Conservation (phyloP, 2,113 vertebrate species). For the Cyrtonyx montezumae region DNA sequence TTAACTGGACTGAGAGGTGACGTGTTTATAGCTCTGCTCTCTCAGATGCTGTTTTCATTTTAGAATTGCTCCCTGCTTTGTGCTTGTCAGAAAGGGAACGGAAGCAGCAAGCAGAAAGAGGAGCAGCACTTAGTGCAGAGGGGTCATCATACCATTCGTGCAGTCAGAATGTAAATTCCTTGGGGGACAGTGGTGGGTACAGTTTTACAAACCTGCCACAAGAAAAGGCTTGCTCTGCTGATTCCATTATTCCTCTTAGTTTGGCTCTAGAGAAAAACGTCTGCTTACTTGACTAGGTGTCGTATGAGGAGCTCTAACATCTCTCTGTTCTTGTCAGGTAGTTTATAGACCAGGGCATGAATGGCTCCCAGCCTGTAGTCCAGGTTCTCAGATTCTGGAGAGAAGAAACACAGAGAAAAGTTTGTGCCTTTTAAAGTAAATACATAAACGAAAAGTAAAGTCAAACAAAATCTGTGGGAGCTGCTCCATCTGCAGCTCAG, state of each 20-base stretch:
- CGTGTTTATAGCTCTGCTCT: not conserved
- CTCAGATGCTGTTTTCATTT: not conserved
- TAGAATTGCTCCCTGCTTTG: not conserved
- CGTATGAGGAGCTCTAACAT: constrained; percentile 93
- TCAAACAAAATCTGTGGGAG: not conserved
- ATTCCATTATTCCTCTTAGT: not conserved
- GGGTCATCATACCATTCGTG: not conserved
- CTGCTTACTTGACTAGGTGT: constrained; percentile 91
- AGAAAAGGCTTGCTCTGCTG: not conserved
- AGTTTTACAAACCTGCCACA: not conserved
- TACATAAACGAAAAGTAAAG: not conserved
- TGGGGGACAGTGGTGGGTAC: not conserved
- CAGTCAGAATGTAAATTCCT: not conserved
- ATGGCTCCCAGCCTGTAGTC: constrained; percentile 92
- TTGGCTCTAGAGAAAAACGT: not conserved
- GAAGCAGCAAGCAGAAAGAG: not conserved
- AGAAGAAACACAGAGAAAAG: not conserved
- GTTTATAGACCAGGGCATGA: constrained; percentile 92
- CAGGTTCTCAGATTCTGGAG: constrained; percentile 91
- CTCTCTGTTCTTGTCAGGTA: constrained; percentile 92
- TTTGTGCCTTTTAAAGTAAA: not conserved
- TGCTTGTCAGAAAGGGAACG: not conserved
- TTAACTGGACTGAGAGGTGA: not conserved
- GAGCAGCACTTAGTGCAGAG: not conserved
- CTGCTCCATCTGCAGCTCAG: not conserved